Conservation (phyloP, 2,888 invertebrate genomes). For the Diplolepis rosae region DNA sequence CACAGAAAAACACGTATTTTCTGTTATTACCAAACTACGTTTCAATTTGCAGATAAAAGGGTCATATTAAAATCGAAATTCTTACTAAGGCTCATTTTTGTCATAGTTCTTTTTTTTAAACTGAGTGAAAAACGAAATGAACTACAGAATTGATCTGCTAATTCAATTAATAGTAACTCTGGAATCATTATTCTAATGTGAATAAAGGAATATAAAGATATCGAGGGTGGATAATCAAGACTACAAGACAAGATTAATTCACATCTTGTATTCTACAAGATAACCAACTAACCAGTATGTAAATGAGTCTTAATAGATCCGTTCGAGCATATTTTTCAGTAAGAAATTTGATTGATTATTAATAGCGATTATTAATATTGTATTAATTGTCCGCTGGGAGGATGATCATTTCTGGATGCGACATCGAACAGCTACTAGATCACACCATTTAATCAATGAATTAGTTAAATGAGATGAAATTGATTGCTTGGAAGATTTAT, state of each 20-base stretch:
- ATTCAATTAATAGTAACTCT: too few relatives aligned
- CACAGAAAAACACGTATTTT: conserved; percentile 5
- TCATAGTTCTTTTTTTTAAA: too few relatives aligned
- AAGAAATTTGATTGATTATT: conserved; percentile 54
- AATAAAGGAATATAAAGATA: too few relatives aligned
- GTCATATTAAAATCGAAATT: too few relatives aligned
- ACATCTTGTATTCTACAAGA: conserved; percentile 1
- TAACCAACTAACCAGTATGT: conserved; percentile 50
- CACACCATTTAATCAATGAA: conserved; percentile 25
- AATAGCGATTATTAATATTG: conserved; percentile 52
- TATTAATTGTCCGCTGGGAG: conserved; percentile 49
- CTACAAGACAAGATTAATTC: conserved; percentile 21
- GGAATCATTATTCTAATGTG: too few relatives aligned
- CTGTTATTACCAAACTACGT: too few relatives aligned
- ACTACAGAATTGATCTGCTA: too few relatives aligned
- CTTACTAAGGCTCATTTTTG: too few relatives aligned
- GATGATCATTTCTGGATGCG: conserved; percentile 44
- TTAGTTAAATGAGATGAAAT: background rate
- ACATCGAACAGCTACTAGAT: conserved; percentile 9
- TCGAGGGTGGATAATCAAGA: too few relatives aligned
- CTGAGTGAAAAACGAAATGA: too few relatives aligned
- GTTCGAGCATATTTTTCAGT: conserved; percentile 32
- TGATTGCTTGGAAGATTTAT: conserved; percentile 13
- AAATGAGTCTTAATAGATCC: conserved; percentile 48
- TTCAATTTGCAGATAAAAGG: too few relatives aligned